These are phyloP conservation scores for Plestiodon gilberti DNA, from an alignment of 2,113 vertebrate species.

Conservation along the genomic window DNA sequence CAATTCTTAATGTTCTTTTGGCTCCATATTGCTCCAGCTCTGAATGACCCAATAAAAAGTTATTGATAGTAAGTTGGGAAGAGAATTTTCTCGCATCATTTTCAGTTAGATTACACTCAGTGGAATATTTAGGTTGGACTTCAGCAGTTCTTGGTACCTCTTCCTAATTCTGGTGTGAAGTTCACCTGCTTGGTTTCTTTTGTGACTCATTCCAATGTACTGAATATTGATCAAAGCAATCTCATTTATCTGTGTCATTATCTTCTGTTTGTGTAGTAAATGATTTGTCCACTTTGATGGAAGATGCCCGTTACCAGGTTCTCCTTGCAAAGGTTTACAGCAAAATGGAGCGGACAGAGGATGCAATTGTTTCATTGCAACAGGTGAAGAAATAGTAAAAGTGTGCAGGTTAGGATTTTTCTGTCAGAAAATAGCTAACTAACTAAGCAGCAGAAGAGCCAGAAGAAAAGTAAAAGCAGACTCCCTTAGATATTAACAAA, in stretches of 20 bases:
- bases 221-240: background rate
- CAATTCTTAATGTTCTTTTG: background rate
- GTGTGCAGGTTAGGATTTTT: background rate
- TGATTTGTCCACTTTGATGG: conserved; percentile 86
- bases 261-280: conserved; percentile 76
- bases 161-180: background rate
- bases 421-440: background rate
- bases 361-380: conserved; percentile 86
- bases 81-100: background rate
- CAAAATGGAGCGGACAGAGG: conserved; percentile 86
- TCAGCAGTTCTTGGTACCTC: background rate
- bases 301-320: conserved; percentile 88
- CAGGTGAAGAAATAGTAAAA: conserved; percentile 74
- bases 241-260: background rate
- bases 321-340: conserved; percentile 92
- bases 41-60: background rate
- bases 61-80: background rate
- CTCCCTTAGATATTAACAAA: too few relatives aligned
- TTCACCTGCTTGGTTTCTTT: background rate
- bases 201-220: background rate
- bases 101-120: background rate
- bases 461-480: too few relatives aligned
- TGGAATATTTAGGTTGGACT: background rate
- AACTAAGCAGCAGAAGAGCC: too few relatives aligned
- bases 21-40: background rate